These are phyloP conservation scores for Paguma larvata DNA, from an alignment of 2,797 vertebrate genomes.

Conservation along the genomic window DNA sequence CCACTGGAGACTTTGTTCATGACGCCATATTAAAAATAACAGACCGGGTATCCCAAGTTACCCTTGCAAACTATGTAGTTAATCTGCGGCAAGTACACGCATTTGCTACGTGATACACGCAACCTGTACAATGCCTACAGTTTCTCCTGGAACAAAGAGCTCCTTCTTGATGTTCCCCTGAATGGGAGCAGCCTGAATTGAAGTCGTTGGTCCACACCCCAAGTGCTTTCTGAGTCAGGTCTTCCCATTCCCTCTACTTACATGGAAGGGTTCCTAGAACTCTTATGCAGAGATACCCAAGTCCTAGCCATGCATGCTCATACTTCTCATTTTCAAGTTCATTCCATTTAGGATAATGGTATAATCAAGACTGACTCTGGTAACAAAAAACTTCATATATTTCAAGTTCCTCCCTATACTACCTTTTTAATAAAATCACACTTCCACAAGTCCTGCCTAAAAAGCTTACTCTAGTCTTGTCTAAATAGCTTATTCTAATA, in stretches of 20 bases:
- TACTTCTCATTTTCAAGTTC: background rate
- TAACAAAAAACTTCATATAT: constrained; percentile 41
- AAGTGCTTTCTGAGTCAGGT: background rate
- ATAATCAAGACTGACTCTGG: background rate
- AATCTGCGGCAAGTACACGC: background rate
- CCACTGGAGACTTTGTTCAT: background rate
- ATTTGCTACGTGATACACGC: background rate
- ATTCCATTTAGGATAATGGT: background rate
- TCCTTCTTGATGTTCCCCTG: background rate
- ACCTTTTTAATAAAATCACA: constrained; percentile 48
- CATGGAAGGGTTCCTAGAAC: background rate
- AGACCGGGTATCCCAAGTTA: background rate
- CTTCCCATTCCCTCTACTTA: background rate
- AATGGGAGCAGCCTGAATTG: background rate
- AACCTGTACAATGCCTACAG: background rate
- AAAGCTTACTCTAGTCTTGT: background rate
- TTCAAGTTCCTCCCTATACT: background rate
- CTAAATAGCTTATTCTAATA: background rate
- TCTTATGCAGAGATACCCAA: background rate
- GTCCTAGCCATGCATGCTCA: rapidly evolving
- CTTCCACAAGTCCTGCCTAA: constrained; percentile 31
- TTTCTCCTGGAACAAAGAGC: background rate
- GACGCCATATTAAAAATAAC: background rate
- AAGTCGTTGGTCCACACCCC: background rate
- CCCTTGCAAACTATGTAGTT: background rate